Evolutionary conservation across 2,797 vertebrate species (phyloP).

Genomic region (Sorex maritimensis): DNA sequence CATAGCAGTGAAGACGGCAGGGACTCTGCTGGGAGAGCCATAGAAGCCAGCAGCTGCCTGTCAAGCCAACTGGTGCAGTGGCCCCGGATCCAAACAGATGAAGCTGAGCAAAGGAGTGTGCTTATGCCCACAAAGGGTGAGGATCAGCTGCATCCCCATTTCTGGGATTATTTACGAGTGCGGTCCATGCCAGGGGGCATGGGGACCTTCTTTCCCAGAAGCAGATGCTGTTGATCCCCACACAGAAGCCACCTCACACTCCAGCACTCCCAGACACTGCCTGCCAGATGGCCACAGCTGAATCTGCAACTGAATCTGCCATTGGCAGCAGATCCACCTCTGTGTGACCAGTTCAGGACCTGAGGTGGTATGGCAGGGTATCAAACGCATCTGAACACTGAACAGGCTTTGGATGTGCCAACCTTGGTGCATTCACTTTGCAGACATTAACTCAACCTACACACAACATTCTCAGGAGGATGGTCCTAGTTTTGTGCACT

Average conservation of each 20-base stretch:
- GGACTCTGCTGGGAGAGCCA: slow-evolving; percentile 69
- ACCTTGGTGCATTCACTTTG: not conserved
- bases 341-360: slow-evolving; percentile 55
- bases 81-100: slow-evolving; percentile 42
- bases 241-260: slow-evolving; percentile 58
- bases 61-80: slow-evolving; percentile 52
- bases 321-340: slow-evolving; percentile 24
- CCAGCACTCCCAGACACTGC: slow-evolving; percentile 20
- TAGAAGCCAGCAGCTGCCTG: slow-evolving; percentile 63
- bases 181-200: slow-evolving; percentile 72
- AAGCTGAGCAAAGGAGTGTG: slow-evolving; percentile 28
- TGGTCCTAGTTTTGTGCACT: not conserved
- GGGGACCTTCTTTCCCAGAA: slow-evolving; percentile 64
- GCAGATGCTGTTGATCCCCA: slow-evolving; percentile 82
- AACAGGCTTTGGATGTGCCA: slow-evolving; percentile 20
- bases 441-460: not conserved
- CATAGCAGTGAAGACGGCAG: slow-evolving; percentile 54
- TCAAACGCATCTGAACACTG: slow-evolving; percentile 13
- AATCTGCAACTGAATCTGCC: slow-evolving; percentile 75
- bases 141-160: slow-evolving; percentile 84
- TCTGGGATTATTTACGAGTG: slow-evolving; percentile 88
- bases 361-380: slow-evolving; percentile 22
- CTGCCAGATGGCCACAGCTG: slow-evolving; percentile 79
- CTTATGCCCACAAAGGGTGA: slow-evolving; percentile 41
- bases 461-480: not conserved